Conservation (phyloP, 2,888 invertebrate species). For the Hesperia comma region DNA sequence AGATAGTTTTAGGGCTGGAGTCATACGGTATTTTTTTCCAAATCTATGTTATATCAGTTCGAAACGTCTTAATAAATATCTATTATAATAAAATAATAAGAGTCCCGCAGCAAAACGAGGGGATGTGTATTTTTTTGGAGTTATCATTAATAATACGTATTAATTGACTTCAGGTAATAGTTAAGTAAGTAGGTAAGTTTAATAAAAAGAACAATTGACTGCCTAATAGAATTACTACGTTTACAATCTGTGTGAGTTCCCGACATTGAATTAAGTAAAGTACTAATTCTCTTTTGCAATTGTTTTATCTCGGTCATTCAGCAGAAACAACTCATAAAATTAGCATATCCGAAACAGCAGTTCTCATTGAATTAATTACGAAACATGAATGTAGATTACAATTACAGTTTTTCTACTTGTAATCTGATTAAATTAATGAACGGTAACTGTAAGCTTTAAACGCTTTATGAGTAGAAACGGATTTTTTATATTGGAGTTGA, state of each 20-base stretch:
- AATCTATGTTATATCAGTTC: no score
- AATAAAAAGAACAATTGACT: neutral
- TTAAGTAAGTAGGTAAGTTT: no score
- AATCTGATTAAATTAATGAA: neutral
- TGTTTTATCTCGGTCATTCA: conserved; percentile 11
- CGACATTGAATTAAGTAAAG: neutral
- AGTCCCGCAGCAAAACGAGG: no score
- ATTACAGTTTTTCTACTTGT: neutral
- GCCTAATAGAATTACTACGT: neutral
- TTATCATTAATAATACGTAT: no score
- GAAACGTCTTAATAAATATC: no score
- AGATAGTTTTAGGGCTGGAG: no score
- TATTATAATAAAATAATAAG: no score
- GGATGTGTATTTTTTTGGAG: no score
- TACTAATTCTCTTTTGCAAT: neutral
- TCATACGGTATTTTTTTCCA: no score
- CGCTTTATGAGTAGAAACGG: neutral
- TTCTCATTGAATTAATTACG: conserved; percentile 5
- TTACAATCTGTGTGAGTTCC: neutral
- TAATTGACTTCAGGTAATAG: no score
- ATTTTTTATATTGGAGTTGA: no score
- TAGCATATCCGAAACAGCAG: conserved; percentile 9
- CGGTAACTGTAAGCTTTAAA: neutral
- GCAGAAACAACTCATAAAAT: conserved; percentile 6
- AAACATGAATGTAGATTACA: neutral